Percentiles rank a stretch among this genome's conserved stretches.
Evolutionary conservation across 2,888 invertebrate species (phyloP).

Genomic region (Dromius quadrimaculatus): DNA sequence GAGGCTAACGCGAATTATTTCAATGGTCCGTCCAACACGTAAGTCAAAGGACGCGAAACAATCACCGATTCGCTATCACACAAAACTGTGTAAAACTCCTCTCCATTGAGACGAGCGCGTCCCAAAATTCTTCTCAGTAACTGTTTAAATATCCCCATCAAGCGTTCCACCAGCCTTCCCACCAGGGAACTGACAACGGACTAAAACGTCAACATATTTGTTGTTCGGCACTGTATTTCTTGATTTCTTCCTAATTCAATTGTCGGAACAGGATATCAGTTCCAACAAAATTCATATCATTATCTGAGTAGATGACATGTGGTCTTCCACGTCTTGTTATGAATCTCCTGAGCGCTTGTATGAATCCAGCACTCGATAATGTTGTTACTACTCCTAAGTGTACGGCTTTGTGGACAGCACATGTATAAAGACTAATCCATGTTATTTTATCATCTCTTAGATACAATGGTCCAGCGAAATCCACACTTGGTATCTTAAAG

Average conservation of each 20-base stretch:
- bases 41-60: conserved; percentile 62
- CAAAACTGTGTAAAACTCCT: conserved; percentile 59
- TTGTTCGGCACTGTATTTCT: conserved; percentile 35
- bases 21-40: too few species aligned
- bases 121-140: conserved; percentile 60
- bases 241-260: conserved; percentile 54
- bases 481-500: conserved; percentile 58
- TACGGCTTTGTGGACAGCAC: conserved; percentile 6
- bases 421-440: conserved; percentile 24
- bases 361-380: conserved; percentile 57
- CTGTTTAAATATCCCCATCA: conserved; percentile 61
- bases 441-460: conserved; percentile 6
- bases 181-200: conserved; percentile 62
- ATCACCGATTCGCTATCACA: conserved; percentile 59
- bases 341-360: conserved; percentile 56
- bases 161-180: conserved; percentile 64
- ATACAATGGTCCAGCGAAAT: conserved; percentile 12
- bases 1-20: too few species aligned
- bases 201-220: conserved; percentile 60
- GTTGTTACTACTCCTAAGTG: conserved; percentile 33
- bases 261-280: conserved; percentile 55
- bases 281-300: conserved; percentile 62
- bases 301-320: conserved; percentile 56
- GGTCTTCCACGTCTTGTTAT: conserved; percentile 56
- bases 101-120: conserved; percentile 56